These are phyloP conservation scores for Glyphotaelius pellucidus DNA, from an alignment of 2,888 invertebrate genomes.

Conservation along the genomic window DNA sequence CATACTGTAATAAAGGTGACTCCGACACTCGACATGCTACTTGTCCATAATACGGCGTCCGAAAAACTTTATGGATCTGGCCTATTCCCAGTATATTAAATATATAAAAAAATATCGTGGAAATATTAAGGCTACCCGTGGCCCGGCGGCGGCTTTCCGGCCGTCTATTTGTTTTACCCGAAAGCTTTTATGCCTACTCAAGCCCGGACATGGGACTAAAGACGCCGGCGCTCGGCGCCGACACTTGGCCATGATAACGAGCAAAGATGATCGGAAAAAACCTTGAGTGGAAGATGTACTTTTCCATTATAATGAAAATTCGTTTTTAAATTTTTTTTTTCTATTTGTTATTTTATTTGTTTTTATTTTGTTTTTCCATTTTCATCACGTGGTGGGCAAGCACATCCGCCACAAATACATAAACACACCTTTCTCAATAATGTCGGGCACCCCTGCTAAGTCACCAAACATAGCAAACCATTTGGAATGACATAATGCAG, in stretches of 20 bases:
- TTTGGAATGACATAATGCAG: too few species aligned
- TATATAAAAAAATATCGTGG: not conserved
- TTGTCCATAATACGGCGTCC: not conserved
- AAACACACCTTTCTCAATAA: too few species aligned
- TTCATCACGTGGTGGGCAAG: too few species aligned
- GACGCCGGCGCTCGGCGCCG: not conserved
- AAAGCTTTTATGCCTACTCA: conserved; percentile 51
- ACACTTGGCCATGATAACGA: conserved; percentile 55
- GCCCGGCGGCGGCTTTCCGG: not conserved
- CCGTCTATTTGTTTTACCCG: conserved; percentile 29
- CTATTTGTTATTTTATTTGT: too few species aligned
- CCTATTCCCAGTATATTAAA: not conserved
- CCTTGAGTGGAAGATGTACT: not conserved
- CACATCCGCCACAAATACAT: too few species aligned
- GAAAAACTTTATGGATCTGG: not conserved
- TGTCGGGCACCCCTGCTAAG: too few species aligned
- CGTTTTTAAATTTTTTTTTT: not conserved
- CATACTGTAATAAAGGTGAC: not conserved
- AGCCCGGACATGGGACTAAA: conserved; percentile 33
- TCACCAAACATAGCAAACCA: too few species aligned
- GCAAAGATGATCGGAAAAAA: conserved; percentile 54
- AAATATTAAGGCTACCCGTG: not conserved
- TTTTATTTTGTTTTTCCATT: not conserved
- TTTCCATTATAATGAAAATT: not conserved
- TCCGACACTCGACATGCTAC: not conserved